These are phyloP conservation scores for Bombyx mori DNA, from an alignment of 1,140 invertebrate species.

Conservation along the genomic window DNA sequence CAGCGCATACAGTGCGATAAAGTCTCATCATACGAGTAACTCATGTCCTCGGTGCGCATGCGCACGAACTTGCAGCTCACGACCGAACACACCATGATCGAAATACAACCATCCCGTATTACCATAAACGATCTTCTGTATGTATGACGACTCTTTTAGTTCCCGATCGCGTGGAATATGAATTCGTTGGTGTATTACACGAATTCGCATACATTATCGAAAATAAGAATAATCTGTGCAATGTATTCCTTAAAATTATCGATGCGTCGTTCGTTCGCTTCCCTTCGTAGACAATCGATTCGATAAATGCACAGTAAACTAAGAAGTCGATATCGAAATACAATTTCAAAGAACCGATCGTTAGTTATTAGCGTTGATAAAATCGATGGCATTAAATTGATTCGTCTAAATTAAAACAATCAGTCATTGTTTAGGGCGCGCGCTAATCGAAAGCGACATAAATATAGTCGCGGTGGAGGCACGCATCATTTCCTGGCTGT, in stretches of 20 bases:
- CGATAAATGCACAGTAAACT: neutral
- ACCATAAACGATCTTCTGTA: slow-evolving; percentile 62
- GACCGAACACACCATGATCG: slow-evolving; percentile 47
- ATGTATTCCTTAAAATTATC: slow-evolving; percentile 15
- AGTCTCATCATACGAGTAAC: slow-evolving; percentile 39
- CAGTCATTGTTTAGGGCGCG: slow-evolving; percentile 20
- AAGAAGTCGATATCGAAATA: no score
- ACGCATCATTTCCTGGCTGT: slow-evolving; percentile 54
- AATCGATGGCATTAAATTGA: no score
- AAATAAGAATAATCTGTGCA: slow-evolving; percentile 38
- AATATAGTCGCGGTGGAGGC: slow-evolving; percentile 42
- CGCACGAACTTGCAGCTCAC: slow-evolving; percentile 52
- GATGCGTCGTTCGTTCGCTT: slow-evolving; percentile 30
- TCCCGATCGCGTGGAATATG: slow-evolving; percentile 45
- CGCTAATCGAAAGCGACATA: slow-evolving; percentile 48
- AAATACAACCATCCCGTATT: slow-evolving; percentile 55
- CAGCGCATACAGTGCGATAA: slow-evolving; percentile 21
- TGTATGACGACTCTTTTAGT: slow-evolving; percentile 63
- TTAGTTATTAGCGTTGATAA: no score
- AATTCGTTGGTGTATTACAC: slow-evolving; percentile 52
- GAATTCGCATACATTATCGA: slow-evolving; percentile 54
- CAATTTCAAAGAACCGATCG: no score
- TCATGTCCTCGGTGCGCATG: slow-evolving; percentile 10
- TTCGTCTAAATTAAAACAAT: slow-evolving; percentile 3
- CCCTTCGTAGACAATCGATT: slow-evolving; percentile 5